Percentiles rank a stretch among this genome's conserved stretches.
These are phyloP conservation scores for Eupleurogrammus muticus DNA, from an alignment of 2,797 vertebrate species.

Conservation along the genomic window DNA sequence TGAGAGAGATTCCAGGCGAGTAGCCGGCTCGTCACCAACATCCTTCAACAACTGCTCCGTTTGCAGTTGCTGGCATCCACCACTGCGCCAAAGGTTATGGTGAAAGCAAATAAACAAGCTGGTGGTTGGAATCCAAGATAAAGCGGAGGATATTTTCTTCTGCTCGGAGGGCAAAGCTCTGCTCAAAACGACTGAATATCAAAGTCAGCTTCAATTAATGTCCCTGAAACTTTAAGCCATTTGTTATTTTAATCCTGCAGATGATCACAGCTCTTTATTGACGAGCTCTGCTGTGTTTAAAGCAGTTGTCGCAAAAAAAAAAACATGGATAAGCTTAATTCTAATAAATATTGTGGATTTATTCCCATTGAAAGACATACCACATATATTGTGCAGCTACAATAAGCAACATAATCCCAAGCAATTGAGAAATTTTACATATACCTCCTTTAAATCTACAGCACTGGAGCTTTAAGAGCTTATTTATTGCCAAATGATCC, in stretches of 20 bases:
- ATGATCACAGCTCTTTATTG: constrained; percentile 21
- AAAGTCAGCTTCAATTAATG: constrained; percentile 48
- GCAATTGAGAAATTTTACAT: too few species aligned
- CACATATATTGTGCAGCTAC: too few species aligned
- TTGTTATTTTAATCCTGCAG: constrained; percentile 24
- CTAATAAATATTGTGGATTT: too few species aligned
- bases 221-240: constrained; percentile 31
- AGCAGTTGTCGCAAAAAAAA: constrained; percentile 3
- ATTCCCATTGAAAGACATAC: too few species aligned
- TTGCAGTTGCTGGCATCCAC: constrained; percentile 44
- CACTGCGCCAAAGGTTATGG: constrained; percentile 36
- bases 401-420: too few species aligned
- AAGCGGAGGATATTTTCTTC: constrained; percentile 29
- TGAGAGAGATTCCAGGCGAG: constrained; percentile 20
- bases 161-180: constrained; percentile 36
- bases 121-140: constrained; percentile 52
- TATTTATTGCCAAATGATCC: too few species aligned
- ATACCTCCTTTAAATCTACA: too few species aligned
- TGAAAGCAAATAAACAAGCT: constrained; percentile 55
- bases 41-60: constrained; percentile 26
- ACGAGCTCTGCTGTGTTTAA: constrained; percentile 1
- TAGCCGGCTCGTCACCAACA: constrained; percentile 47
- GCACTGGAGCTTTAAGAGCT: too few species aligned
- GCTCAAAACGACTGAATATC: constrained; percentile 35
- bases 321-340: not conserved